Conservation (phyloP, 2,113 vertebrate genomes). For the Indicator indicator region DNA sequence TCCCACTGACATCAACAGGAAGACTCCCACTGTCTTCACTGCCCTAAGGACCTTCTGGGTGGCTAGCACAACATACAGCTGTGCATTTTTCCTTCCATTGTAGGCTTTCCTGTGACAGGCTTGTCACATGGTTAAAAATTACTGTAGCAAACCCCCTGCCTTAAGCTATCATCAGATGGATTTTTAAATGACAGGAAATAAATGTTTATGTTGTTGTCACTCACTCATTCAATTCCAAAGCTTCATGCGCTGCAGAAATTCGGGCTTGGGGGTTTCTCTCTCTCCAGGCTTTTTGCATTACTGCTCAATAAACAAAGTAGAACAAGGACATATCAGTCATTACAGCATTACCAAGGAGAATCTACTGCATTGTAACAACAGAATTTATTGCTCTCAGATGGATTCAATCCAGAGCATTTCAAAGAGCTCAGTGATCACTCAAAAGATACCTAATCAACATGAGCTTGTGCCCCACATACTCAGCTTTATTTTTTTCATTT, state of each 20-base stretch:
- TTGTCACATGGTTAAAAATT: constrained; percentile 7
- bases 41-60: background rate
- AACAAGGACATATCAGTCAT: constrained; percentile 43
- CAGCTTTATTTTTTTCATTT: background rate
- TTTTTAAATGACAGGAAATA: constrained; percentile 26
- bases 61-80: background rate
- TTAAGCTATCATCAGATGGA: constrained; percentile 6
- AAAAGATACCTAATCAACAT: background rate
- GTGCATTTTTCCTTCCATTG: background rate
- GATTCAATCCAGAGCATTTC: background rate
- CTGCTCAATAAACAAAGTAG: constrained; percentile 75
- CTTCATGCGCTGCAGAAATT: constrained; percentile 97
- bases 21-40: background rate
- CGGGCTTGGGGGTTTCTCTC: constrained; percentile 98
- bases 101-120: background rate
- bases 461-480: background rate
- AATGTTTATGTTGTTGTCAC: constrained; percentile 60
- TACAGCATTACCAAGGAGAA: constrained; percentile 2
- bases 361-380: background rate
- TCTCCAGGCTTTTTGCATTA: constrained; percentile 99
- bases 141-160: background rate
- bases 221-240: constrained; percentile 97
- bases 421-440: background rate
- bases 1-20: background rate
- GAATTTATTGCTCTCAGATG: constrained; percentile 11